These are phyloP conservation scores for Reticulitermes speratus DNA, from an alignment of 1,140 invertebrate genomes.

Conservation along the genomic window DNA sequence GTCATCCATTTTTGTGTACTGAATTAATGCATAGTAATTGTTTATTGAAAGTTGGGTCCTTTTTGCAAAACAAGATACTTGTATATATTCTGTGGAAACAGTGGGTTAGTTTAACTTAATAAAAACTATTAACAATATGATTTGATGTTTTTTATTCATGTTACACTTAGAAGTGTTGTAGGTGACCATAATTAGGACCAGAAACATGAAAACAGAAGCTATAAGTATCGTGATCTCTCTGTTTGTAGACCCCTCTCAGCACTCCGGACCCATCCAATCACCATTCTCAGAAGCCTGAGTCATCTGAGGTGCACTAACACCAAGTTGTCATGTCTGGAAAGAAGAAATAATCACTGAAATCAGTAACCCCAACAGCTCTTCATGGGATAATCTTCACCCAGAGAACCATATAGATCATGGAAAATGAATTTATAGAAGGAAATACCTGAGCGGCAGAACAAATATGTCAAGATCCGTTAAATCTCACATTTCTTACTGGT, in stretches of 20 bases:
- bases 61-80: too few species aligned
- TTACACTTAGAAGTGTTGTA: too few species aligned
- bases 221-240: too few species aligned
- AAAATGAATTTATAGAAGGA: slow-evolving; percentile 18
- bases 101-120: too few species aligned
- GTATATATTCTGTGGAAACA: too few species aligned
- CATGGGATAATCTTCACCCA: not conserved
- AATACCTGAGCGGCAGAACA: slow-evolving; percentile 22
- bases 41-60: too few species aligned
- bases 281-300: slow-evolving; percentile 60
- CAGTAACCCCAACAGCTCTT: not conserved
- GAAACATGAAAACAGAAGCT: too few species aligned
- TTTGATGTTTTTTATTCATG: too few species aligned
- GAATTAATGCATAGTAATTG: too few species aligned
- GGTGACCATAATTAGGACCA: too few species aligned
- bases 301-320: slow-evolving; percentile 54
- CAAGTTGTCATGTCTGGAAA: slow-evolving; percentile 23
- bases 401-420: not conserved
- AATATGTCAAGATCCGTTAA: slow-evolving; percentile 28
- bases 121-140: too few species aligned
- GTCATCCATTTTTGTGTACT: too few species aligned
- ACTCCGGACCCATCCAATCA: slow-evolving; percentile 64
- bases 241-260: slow-evolving; percentile 57
- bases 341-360: slow-evolving; percentile 16
- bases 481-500: slow-evolving; percentile 18